phyloP scores from a whole-genome alignment of 1,140 invertebrate genomes.

The Temnothorax nylanderi region DNA sequence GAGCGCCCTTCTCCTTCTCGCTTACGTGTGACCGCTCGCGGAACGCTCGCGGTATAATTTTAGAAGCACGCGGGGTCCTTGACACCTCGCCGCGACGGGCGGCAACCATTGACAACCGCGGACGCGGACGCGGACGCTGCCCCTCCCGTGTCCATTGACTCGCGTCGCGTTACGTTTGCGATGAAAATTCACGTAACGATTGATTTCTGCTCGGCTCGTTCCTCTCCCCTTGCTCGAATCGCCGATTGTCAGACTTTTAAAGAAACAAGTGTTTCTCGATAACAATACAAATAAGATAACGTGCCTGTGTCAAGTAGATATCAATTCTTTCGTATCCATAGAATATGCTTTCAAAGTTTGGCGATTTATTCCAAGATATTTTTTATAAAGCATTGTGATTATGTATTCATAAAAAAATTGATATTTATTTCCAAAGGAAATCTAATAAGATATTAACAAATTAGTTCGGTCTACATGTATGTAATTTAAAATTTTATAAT shows the following conservation, averaged over 20 bases:
- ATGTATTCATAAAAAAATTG: neutral
- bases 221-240: neutral
- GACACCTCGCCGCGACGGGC: slow-evolving; percentile 63
- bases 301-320: neutral
- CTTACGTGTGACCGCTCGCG: slow-evolving; percentile 39
- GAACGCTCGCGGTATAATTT: slow-evolving; percentile 65
- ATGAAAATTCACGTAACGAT: slow-evolving; percentile 16
- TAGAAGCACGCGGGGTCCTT: slow-evolving; percentile 68
- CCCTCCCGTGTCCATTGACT: slow-evolving; percentile 56
- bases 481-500: neutral
- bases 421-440: neutral
- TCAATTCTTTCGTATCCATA: neutral
- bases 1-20: slow-evolving; percentile 64
- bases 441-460: neutral
- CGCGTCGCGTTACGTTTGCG: neutral
- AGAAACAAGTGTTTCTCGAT: neutral
- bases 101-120: slow-evolving; percentile 61
- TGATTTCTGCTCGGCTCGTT: neutral
- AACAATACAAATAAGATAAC: neutral
- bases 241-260: neutral
- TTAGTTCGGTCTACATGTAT: neutral
- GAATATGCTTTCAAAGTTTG: neutral
- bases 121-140: slow-evolving; percentile 26
- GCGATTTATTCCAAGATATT: neutral
- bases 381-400: neutral